phyloP scores from a whole-genome alignment of 2,113 vertebrate species.

The Hassar affinis region DNA sequence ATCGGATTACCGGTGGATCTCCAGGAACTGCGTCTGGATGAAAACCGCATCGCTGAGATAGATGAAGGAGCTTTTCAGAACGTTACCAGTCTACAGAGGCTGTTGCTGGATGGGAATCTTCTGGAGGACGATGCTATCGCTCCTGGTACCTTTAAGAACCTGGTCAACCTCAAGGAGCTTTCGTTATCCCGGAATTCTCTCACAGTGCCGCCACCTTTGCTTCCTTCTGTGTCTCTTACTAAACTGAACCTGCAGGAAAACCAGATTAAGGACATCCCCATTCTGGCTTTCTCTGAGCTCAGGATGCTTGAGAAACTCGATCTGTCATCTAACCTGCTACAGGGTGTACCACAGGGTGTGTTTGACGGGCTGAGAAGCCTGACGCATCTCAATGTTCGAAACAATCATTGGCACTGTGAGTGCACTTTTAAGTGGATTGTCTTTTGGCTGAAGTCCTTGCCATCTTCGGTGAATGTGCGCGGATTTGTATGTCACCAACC shows the following conservation, averaged over 20 bases:
- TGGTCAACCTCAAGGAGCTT: conserved; percentile 87
- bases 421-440: conserved; percentile 96
- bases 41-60: conserved; percentile 92
- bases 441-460: conserved; percentile 91
- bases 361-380: conserved; percentile 87
- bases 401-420: conserved; percentile 94
- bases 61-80: conserved; percentile 94
- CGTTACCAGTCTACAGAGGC: conserved; percentile 87
- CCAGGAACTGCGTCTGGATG: conserved; percentile 90
- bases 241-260: conserved; percentile 94
- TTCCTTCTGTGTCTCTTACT: conserved; percentile 83
- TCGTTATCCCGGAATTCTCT: conserved; percentile 93
- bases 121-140: conserved; percentile 92
- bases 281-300: conserved; percentile 85
- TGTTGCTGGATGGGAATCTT: conserved; percentile 93
- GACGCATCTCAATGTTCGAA: conserved; percentile 86
- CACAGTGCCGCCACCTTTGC: conserved; percentile 84
- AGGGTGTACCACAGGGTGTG: conserved; percentile 84
- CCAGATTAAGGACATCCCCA: conserved; percentile 90
- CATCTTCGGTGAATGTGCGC: conserved; percentile 84
- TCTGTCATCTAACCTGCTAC: conserved; percentile 91
- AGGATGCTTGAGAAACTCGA: conserved; percentile 88
- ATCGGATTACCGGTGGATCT: conserved; percentile 89
- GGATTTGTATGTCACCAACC: conserved; percentile 93
- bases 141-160: conserved; percentile 88